Base-by-base conservation (phyloP, 2,797 vertebrate species). In the Craterocephalus amniculus region DNA sequence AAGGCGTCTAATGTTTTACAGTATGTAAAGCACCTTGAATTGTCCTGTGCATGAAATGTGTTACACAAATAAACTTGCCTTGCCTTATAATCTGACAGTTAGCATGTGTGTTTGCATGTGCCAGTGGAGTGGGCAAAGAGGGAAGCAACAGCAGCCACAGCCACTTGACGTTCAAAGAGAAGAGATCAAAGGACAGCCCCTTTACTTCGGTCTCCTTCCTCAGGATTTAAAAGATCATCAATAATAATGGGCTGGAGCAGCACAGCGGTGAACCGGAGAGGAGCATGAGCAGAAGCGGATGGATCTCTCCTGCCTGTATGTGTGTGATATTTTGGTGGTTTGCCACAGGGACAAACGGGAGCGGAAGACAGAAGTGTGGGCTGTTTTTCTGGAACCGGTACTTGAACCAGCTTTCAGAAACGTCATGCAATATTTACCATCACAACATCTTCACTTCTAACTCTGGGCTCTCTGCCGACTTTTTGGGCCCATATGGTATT, bases 181-280 rank as follows among this genome's bases (percentile, higher is more conserved):
- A 27, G 60, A 88, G 89, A 91, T 93, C 90, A 93, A 91, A 93
- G 79, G 68, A 85, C 69, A 22, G 61, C 72, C 68, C 63, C 55
- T 76, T 70, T 29, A 76, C 73, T 86, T 74, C 61, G 0, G 71
- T 81, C 78, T 76, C 78, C 81, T 84, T 87, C 85, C 83, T 76
- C 71, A 22, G 84, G 87, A 89, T 89, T 88, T 86, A 89, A 86
- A 86, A 87, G 74, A 82, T 87, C 88, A 89, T 92, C 88, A 87
- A 87, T 92, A 93, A 86, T 88, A 88, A 91, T 89, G 87, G 74
- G 81, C 71, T 75, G 78, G 72, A 83, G 79, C 74, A 29, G 63
- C 66, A 1, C 80, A 71, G 76, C 65, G 74, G 87, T 69, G 67
- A 86, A 82, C 76, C 59, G 76, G 68, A 56, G 74, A 71, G 20